Percentiles rank a stretch among this genome's conserved stretches.
phyloP scores from a whole-genome alignment of 2,888 invertebrate genomes.

The Rhagonycha lutea region DNA sequence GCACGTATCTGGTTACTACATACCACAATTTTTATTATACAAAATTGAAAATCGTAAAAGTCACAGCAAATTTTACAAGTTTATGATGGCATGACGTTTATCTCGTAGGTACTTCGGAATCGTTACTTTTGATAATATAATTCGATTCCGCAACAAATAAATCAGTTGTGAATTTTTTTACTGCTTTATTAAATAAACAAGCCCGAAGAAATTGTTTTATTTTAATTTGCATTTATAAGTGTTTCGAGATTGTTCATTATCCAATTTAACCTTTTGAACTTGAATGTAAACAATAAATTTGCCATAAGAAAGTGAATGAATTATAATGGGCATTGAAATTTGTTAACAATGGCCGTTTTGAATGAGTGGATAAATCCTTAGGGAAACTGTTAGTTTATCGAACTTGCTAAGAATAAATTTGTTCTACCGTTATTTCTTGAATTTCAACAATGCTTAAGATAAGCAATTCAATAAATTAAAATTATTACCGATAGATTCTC shows the following conservation, averaged over 20 bases:
- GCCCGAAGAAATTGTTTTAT: background rate
- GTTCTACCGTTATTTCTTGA: background rate
- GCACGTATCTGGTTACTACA: background rate
- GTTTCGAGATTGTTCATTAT: slow-evolving; percentile 2
- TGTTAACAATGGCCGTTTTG: slow-evolving; percentile 17
- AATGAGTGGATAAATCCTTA: slow-evolving; percentile 14
- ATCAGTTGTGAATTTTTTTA: background rate
- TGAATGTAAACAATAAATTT: background rate
- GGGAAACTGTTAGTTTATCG: slow-evolving; percentile 17
- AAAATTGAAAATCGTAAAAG: background rate
- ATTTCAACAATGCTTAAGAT: background rate
- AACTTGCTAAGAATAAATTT: background rate
- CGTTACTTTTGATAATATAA: background rate
- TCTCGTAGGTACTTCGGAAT: background rate
- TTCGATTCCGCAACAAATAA: background rate
- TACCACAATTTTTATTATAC: background rate
- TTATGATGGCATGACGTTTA: background rate
- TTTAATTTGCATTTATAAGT: slow-evolving; percentile 18
- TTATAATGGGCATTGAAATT: slow-evolving; percentile 22
- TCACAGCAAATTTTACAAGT: background rate
- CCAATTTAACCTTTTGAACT: background rate
- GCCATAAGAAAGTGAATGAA: slow-evolving; percentile 9
- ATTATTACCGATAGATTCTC: background rate
- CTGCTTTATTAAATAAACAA: background rate
- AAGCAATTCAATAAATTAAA: background rate